These are phyloP conservation scores for Oxyura jamaicensis DNA, from an alignment of 2,113 vertebrate genomes.

Conservation along the genomic window DNA sequence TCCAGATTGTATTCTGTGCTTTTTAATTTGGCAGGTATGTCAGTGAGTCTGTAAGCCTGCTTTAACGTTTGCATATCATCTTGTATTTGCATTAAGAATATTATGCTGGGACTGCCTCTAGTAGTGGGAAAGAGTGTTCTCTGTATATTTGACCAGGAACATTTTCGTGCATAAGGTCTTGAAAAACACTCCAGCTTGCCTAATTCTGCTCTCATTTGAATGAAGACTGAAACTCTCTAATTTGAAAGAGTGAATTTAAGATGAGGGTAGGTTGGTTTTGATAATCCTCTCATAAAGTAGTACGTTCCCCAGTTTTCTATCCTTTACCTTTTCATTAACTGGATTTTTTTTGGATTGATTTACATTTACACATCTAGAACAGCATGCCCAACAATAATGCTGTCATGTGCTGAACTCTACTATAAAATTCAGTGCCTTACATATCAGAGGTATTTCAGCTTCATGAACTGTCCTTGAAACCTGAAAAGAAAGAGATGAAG, in stretches of 20 bases:
- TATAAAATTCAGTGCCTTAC: not conserved
- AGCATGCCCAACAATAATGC: not conserved
- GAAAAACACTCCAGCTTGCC: not conserved
- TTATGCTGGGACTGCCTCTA: not conserved
- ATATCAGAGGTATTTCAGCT: not conserved
- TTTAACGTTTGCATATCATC: not conserved
- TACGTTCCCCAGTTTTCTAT: not conserved
- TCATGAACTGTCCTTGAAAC: not conserved
- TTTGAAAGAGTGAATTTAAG: not conserved
- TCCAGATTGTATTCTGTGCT: not conserved
- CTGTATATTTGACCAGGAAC: not conserved
- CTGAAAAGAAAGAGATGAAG: not conserved
- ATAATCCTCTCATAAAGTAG: not conserved
- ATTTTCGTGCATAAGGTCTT: not conserved
- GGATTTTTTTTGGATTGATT: not conserved
- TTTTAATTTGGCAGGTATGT: not conserved
- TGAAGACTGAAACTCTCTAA: not conserved
- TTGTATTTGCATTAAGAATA: not conserved
- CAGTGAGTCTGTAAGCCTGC: not conserved
- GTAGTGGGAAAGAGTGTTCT: not conserved
- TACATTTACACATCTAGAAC: not conserved
- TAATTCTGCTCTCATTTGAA: not conserved
- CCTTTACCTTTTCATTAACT: not conserved
- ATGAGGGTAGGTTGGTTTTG: not conserved
- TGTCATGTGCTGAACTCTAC: not conserved